These are phyloP conservation scores for Drosophila algonquin DNA, from an alignment of 2,888 invertebrate genomes.

Conservation along the genomic window DNA sequence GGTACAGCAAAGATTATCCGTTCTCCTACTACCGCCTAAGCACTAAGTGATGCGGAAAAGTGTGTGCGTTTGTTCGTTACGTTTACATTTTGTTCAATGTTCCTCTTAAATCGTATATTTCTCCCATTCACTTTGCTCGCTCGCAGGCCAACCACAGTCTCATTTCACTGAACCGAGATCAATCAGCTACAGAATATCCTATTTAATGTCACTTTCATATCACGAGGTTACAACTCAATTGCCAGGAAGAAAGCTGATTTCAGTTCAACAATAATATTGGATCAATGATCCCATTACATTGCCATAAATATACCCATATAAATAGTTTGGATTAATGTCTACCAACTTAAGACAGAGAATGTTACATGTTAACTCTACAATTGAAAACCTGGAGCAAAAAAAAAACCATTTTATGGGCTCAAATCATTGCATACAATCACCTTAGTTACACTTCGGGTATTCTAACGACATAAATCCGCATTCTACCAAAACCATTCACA, in stretches of 20 bases:
- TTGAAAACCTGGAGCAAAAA: background rate
- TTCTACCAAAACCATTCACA: constrained; percentile 27
- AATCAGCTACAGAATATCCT: background rate
- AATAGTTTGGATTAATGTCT: background rate
- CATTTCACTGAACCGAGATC: background rate
- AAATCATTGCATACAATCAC: constrained; percentile 20
- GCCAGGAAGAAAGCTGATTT: background rate
- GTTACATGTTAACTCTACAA: background rate
- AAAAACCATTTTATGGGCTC: background rate
- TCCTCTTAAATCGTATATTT: constrained; percentile 43
- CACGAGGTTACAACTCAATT: background rate
- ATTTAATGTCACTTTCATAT: background rate
- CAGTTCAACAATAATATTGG: background rate
- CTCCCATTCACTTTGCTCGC: constrained; percentile 40
- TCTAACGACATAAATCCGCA: constrained; percentile 39
- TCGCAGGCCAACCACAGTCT: constrained; percentile 33
- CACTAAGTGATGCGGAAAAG: constrained; percentile 51
- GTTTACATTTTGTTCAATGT: constrained; percentile 61
- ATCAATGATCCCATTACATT: background rate
- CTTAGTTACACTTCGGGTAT: constrained; percentile 3
- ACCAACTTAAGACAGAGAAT: background rate
- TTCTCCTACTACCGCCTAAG: constrained; percentile 38
- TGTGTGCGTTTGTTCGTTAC: constrained; percentile 65
- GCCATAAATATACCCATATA: background rate
- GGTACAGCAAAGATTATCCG: constrained; percentile 85